Conservation (phyloP, 2,113 vertebrate genomes). For the Rostratula benghalensis region DNA sequence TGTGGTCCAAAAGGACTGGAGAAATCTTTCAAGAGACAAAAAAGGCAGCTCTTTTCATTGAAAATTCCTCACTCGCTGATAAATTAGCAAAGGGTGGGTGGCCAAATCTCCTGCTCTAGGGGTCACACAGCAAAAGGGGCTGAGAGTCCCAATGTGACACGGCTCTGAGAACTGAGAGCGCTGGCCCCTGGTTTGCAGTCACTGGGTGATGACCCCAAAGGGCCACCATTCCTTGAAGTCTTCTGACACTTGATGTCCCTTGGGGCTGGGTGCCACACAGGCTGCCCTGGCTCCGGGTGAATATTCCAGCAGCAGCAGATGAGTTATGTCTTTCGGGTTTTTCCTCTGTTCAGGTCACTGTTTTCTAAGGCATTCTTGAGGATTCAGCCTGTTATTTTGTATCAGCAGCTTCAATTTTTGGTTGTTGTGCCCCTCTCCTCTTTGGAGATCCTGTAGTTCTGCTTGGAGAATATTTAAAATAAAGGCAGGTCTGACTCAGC, state of each 20-base stretch:
- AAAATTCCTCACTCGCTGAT: neutral
- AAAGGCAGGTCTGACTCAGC: neutral
- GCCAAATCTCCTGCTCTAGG: neutral
- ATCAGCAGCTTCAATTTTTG: neutral
- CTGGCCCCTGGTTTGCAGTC: neutral
- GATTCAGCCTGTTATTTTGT: neutral
- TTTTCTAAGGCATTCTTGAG: neutral
- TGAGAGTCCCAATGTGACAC: neutral
- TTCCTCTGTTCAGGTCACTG: neutral
- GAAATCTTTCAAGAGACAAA: neutral
- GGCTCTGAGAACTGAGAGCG: neutral
- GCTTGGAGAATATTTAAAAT: neutral
- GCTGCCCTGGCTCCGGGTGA: neutral
- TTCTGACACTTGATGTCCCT: neutral
- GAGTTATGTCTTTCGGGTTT: neutral
- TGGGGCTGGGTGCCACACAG: neutral
- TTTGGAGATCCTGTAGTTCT: neutral
- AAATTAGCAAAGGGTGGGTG: neutral
- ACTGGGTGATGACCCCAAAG: neutral
- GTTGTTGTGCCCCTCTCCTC: neutral
- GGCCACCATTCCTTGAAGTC: rapidly evolving
- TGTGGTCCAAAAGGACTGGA: neutral
- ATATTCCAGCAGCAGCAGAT: neutral
- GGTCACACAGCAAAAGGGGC: neutral
- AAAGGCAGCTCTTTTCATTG: neutral